Percentiles rank a stretch among this genome's conserved stretches.
Conservation (phyloP, 2,888 invertebrate species). For the Lasioglossum lativentre region DNA sequence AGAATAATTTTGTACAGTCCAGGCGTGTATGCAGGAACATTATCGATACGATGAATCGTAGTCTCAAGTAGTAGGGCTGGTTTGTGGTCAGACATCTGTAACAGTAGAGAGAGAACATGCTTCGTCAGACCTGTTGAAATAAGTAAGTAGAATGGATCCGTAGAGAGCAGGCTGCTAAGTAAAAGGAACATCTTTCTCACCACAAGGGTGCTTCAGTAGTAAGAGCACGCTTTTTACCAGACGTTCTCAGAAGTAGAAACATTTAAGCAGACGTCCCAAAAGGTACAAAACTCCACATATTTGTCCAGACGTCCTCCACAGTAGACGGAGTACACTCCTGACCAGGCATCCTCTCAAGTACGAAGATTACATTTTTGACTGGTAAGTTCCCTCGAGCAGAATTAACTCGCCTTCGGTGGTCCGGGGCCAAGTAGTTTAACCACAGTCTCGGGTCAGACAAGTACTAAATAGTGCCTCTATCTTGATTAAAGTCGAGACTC, state of each 20-base stretch:
- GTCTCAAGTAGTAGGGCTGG: not conserved
- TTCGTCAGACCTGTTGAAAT: not conserved
- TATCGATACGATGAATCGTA: no score
- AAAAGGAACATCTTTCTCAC: not conserved
- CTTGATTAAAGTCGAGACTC: slow-evolving; percentile 1
- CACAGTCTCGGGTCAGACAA: not conserved
- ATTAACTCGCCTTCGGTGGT: not conserved
- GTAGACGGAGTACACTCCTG: not conserved
- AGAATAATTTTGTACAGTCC: no score
- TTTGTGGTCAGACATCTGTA: not conserved
- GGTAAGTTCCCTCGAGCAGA: not conserved
- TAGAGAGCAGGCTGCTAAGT: not conserved
- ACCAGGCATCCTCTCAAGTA: not conserved
- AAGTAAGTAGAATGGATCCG: not conserved
- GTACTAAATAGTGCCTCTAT: not conserved
- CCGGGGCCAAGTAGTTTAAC: not conserved
- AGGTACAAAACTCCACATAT: not conserved
- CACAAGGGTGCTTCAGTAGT: not conserved
- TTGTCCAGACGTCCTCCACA: not conserved
- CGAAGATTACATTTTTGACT: not conserved
- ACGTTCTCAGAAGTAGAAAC: not conserved
- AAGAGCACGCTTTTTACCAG: not conserved
- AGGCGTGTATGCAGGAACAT: no score
- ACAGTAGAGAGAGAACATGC: not conserved
- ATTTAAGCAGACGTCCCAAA: not conserved